Conservation (phyloP, 2,888 invertebrate genomes). For the Hoplodrina ambigua region DNA sequence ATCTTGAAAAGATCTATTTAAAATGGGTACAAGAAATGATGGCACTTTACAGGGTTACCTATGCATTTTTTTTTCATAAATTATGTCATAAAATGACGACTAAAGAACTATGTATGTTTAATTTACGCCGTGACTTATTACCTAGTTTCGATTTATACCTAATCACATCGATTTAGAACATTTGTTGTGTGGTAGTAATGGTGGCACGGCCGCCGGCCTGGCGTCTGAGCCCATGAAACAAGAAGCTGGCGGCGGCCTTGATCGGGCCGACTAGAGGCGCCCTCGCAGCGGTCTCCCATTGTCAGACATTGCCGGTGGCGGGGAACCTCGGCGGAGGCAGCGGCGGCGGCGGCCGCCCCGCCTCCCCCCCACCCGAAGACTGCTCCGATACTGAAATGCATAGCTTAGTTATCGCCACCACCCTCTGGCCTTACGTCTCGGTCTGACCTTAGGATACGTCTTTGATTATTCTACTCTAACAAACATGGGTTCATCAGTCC, state of each 20-base stretch:
- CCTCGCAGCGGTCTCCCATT: constrained; percentile 92
- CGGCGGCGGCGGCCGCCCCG: constrained; percentile 94
- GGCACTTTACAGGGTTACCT: constrained; percentile 86
- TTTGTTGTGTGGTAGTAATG: constrained; percentile 89
- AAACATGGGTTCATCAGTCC: background rate
- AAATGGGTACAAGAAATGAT: constrained; percentile 87
- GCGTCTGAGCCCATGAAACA: constrained; percentile 92
- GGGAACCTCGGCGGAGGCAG: constrained; percentile 95
- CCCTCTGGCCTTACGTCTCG: background rate
- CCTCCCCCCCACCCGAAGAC: constrained; percentile 94
- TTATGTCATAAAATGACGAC: constrained; percentile 89
- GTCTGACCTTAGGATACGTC: too few relatives aligned
- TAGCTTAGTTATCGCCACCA: constrained; percentile 37
- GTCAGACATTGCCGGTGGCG: constrained; percentile 94
- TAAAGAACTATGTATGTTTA: constrained; percentile 84
- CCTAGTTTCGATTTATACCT: constrained; percentile 85
- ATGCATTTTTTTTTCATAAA: constrained; percentile 80
- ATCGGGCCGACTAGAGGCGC: constrained; percentile 91
- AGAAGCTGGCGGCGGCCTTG: constrained; percentile 93
- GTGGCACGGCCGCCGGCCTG: constrained; percentile 84
- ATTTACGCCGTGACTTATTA: constrained; percentile 87
- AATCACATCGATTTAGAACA: constrained; percentile 91
- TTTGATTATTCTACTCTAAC: background rate
- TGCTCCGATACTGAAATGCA: constrained; percentile 95
- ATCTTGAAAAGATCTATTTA: constrained; percentile 76